phyloP scores from a whole-genome alignment of 2,113 vertebrate genomes.

The Perca schrenkii region DNA sequence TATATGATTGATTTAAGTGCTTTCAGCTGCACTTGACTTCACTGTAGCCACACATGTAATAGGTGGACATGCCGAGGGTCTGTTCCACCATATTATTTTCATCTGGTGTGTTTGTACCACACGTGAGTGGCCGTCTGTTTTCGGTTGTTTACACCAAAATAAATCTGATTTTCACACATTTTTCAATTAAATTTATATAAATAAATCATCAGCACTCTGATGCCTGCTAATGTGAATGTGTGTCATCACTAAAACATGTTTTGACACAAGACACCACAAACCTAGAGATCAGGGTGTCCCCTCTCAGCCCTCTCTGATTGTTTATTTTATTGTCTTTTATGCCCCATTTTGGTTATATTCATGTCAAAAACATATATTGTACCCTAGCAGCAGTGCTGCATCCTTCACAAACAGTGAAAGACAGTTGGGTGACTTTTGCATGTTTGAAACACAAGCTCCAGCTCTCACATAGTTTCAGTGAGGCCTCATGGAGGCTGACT shows the following conservation, averaged over 20 bases:
- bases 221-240: background rate
- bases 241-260: background rate
- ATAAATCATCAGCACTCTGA: background rate
- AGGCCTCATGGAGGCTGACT: slow-evolving; percentile 10
- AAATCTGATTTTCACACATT: background rate
- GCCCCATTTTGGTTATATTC: background rate
- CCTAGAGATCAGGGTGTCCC: background rate
- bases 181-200: background rate
- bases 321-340: background rate
- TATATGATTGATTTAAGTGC: slow-evolving; percentile 48
- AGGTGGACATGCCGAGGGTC: slow-evolving; percentile 8
- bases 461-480: slow-evolving; percentile 21
- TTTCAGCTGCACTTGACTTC: slow-evolving; percentile 57
- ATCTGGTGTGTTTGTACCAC: slow-evolving; percentile 30
- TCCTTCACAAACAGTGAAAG: slow-evolving; percentile 6
- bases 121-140: background rate
- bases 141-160: background rate
- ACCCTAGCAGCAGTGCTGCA: background rate
- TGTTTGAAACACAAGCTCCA: slow-evolving; percentile 22
- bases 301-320: background rate
- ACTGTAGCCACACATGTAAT: slow-evolving; percentile 24
- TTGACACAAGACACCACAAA: background rate
- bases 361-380: background rate
- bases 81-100: slow-evolving; percentile 30
- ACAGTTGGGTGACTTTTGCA: background rate